Percentiles rank a stretch among this genome's conserved stretches.
Conservation (phyloP, 92 coral and sea anemone genomes). For the Heliopora coerulea region DNA sequence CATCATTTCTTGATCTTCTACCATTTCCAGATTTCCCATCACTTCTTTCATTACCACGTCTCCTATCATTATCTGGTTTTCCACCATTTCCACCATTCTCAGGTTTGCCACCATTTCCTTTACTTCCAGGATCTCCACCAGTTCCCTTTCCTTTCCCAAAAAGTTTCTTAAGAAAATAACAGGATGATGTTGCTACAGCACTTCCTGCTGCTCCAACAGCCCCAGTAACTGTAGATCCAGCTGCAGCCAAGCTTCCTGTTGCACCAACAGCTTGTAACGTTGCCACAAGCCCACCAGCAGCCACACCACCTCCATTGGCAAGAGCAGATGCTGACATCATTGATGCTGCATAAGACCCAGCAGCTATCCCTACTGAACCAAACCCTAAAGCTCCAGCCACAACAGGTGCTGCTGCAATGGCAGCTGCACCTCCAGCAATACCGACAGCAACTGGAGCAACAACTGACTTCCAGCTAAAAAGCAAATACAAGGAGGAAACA, state of each 20-base stretch:
- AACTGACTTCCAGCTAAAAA: slow-evolving; percentile 27
- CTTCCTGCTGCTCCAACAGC: slow-evolving; percentile 19
- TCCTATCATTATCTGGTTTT: too few relatives aligned
- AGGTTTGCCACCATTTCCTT: too few relatives aligned
- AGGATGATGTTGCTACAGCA: slow-evolving; percentile 1
- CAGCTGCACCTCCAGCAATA: slow-evolving; percentile 14
- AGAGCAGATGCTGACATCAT: slow-evolving; percentile 34
- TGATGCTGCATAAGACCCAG: slow-evolving; percentile 20
- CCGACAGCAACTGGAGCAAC: not conserved
- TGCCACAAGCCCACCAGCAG: slow-evolving; percentile 30
- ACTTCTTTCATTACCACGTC: too few relatives aligned
- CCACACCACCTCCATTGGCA: slow-evolving; percentile 34
- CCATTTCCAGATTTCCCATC: too few relatives aligned
- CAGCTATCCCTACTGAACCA: slow-evolving; percentile 32
- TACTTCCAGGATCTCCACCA: too few relatives aligned
- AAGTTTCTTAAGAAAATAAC: too few relatives aligned
- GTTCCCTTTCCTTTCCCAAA: too few relatives aligned
- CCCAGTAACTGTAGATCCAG: slow-evolving; percentile 9
- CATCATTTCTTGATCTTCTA: too few relatives aligned
- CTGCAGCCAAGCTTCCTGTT: slow-evolving; percentile 31
- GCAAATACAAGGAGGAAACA: not conserved
- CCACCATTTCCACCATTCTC: too few relatives aligned
- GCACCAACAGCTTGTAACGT: slow-evolving; percentile 44
- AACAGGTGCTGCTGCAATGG: slow-evolving; percentile 12
- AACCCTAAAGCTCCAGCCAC: slow-evolving; percentile 21